Evolutionary conservation across 1,140 invertebrate genomes (phyloP), one percentile per base, ranked within the genome.

Genomic region (Orius insidiosus): DNA sequence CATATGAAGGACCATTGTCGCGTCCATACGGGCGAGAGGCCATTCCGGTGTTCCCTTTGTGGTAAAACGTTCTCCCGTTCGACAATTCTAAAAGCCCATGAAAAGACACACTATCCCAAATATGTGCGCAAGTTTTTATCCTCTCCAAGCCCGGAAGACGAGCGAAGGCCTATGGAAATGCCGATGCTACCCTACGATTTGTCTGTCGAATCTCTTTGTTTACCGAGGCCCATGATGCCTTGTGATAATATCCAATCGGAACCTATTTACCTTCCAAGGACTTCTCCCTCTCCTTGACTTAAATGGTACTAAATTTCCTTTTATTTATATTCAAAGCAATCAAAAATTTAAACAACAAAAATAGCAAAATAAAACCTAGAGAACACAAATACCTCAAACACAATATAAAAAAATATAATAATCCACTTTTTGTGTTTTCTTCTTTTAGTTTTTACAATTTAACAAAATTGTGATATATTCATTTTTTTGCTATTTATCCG

Each of bases 1-100:
- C 85, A 88, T 66, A 87, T 90, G 85, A 88, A 87, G 65, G 85
- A 89, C 64, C 85, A 89, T 63, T 86, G 83, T 65, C 75, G 84
- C 56, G 85, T 88, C 44, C 85, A 89, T 62, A 88, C 85, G 54
- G 86, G 85, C 43, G 86, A 89, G 62, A 69, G 85, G 48, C 86
- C 85, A 3, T 92, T 89, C 67, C 71, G 81, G 53, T 92, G 87
- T 64, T 72, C 75, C 40, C 67, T 88, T 47, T 90, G 87, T 62
- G 84, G 83, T 41, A 90, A 89, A 62, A 86, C 81, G 34, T 92
- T 89, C 63, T 86, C 83, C 40, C 70, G 84, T 50, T 85, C 81
- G 44, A 87, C 85, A 42, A 88, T 88, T 63, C 67, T 88, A 49
- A 88, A 88, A 61, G 83, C 84, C 53, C 85, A 89, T 64, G 84